Conservation (phyloP, 1,140 invertebrate genomes). For the Drosophila subpulchrella region DNA sequence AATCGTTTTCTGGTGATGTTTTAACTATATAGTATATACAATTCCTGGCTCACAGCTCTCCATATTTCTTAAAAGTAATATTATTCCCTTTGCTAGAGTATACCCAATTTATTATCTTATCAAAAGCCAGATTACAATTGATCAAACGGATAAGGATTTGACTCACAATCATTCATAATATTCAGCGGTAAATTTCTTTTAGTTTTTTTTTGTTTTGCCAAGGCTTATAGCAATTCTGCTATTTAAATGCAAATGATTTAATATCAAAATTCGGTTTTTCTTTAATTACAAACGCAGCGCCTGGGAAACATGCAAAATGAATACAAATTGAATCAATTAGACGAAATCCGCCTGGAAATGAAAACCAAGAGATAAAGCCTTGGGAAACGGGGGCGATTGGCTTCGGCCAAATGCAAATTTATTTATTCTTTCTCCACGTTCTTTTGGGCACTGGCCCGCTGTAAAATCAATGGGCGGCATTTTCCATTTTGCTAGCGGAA, state of each 20-base stretch:
- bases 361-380: constrained; percentile 26
- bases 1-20: too few species aligned
- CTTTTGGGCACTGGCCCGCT: not conserved
- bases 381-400: constrained; percentile 11
- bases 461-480: constrained; percentile 45
- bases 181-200: not conserved
- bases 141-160: not conserved
- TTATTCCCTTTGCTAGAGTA: not conserved
- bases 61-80: not conserved
- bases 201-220: not conserved
- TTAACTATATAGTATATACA: too few species aligned
- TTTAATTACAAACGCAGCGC: constrained; percentile 23
- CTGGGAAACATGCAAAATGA: constrained; percentile 38
- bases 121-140: not conserved
- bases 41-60: too few species aligned
- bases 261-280: constrained; percentile 20
- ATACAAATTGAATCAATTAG: constrained; percentile 62
- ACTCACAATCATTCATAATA: not conserved
- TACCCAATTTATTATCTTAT: constrained; percentile 3
- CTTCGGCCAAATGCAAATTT: constrained; percentile 25
- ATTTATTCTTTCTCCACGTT: constrained; percentile 23
- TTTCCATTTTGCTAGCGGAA: constrained; percentile 34
- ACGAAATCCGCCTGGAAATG: constrained; percentile 23
- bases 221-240: not conserved
- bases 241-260: constrained; percentile 41